Base-by-base conservation (phyloP, 2,113 vertebrate genomes). In the Apteryx owenii region DNA sequence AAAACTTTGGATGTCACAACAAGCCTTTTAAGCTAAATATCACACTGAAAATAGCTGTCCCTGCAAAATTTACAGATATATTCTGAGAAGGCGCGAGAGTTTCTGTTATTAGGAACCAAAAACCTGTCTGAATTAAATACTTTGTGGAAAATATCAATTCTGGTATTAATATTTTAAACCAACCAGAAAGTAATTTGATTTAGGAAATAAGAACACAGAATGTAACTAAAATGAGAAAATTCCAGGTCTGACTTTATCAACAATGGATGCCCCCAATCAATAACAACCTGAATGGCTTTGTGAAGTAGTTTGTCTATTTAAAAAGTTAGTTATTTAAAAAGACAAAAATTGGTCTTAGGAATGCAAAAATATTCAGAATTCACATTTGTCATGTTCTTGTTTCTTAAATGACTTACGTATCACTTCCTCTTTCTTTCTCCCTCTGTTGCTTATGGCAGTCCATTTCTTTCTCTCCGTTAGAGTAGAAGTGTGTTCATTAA, bases 351-450 rank as follows among this genome's bases (percentile, higher is more conserved):
- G 21, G 8, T 70, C 2, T 46, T 46, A 78, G 26, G 40, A 70
- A 88, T 44, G 64, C 4, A 75, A 76, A 92, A 81, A 60, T 44
- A n/a, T 64, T 91, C 16, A 42, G 17, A 64, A 84, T 81, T 31
- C 14, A n/a, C 6, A 16, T 15, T 56, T 0, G 0, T 5, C 0
- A 7, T 71, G 16, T 86, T 92, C 31, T 81, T 51, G 12, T 61
- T 82, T 80, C 21, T 69, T 72, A 88, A 72, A 54, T 80, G 28
- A 46, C 2, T 78, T 46, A 10, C 1, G 3, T 16, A 46, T 46
- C 0, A 16, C 80, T 48, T 66, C 21, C 33, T 46, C 3, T 42
- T 77, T 79, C n/a, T 61, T 85, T 78, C 38, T 77, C 36, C 10
- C 16, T 81, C 36, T 50, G 2, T 31, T 62, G n/a, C 12, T 50